Evolutionary conservation across 2,113 vertebrate genomes (phyloP).

Genomic region (Chloebia gouldiae): DNA sequence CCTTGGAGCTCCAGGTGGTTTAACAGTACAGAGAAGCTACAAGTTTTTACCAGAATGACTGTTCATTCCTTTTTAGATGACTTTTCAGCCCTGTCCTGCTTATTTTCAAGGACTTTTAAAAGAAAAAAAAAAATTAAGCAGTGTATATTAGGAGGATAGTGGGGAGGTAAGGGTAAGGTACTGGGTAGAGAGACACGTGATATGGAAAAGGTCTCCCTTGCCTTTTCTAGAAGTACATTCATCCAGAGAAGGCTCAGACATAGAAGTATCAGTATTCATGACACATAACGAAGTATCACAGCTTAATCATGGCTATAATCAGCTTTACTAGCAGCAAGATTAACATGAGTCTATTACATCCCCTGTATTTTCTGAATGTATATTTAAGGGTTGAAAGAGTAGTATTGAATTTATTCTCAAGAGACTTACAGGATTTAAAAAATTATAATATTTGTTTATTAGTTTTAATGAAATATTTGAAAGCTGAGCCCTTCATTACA

Average conservation of each 20-base stretch:
- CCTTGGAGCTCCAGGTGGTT: constrained; percentile 59
- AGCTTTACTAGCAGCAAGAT: background rate
- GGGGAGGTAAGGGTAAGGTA: background rate
- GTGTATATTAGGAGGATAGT: background rate
- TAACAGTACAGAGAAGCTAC: background rate
- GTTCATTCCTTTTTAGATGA: constrained; percentile 17
- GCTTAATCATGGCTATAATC: background rate
- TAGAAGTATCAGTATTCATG: background rate
- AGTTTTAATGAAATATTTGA: background rate
- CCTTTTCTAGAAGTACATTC: background rate
- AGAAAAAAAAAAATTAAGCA: background rate
- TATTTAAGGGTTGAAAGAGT: background rate
- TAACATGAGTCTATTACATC: background rate
- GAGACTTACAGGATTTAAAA: background rate
- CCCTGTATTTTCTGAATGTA: background rate
- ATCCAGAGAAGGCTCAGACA: background rate
- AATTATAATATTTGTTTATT: background rate
- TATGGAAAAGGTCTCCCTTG: background rate
- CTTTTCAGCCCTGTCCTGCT: background rate
- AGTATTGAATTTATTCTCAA: background rate
- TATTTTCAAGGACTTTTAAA: constrained; percentile 4
- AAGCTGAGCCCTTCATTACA: background rate
- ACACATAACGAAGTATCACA: background rate
- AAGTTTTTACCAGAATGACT: constrained; percentile 25
- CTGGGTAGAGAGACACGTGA: fast-evolving